These are phyloP conservation scores for Megalops cyprinoides DNA, from an alignment of 2,797 vertebrate genomes.

Conservation along the genomic window DNA sequence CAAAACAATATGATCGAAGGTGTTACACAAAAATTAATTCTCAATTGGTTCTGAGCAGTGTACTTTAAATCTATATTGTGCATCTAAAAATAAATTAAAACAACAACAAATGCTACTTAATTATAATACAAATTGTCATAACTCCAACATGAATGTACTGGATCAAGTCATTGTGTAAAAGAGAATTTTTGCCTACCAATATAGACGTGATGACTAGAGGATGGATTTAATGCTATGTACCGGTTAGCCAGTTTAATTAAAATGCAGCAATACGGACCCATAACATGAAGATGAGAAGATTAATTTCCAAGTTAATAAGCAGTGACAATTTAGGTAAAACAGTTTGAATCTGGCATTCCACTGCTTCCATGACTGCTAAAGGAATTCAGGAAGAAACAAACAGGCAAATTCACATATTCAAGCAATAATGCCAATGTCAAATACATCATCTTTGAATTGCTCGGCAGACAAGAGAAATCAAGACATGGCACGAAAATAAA, in stretches of 20 bases:
- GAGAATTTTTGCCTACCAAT: conserved; percentile 46
- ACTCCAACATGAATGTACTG: conserved; percentile 61
- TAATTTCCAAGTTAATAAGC: conserved; percentile 44
- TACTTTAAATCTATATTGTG: conserved; percentile 65
- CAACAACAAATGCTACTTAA: conserved; percentile 53
- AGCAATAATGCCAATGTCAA: conserved; percentile 22
- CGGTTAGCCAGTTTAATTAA: conserved; percentile 45
- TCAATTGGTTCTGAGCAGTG: conserved; percentile 49
- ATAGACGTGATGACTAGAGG: conserved; percentile 55
- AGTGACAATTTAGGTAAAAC: conserved; percentile 46
- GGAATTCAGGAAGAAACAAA: conserved; percentile 50
- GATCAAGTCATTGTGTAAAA: conserved; percentile 49
- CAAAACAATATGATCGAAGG: conserved; percentile 39
- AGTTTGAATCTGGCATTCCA: conserved; percentile 28
- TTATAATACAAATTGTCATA: conserved; percentile 45
- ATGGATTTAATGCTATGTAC: conserved; percentile 46
- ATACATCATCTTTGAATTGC: conserved; percentile 18
- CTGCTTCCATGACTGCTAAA: conserved; percentile 52
- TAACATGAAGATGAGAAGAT: conserved; percentile 55
- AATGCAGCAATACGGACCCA: conserved; percentile 38
- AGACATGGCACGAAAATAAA: conserved; percentile 64
- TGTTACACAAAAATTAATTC: conserved; percentile 50
- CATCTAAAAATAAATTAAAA: conserved; percentile 69
- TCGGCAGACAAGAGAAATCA: conserved; percentile 48
- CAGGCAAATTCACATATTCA: conserved; percentile 45